phyloP scores from a whole-genome alignment of 2,797 vertebrate species.

The Hirundo rustica region DNA sequence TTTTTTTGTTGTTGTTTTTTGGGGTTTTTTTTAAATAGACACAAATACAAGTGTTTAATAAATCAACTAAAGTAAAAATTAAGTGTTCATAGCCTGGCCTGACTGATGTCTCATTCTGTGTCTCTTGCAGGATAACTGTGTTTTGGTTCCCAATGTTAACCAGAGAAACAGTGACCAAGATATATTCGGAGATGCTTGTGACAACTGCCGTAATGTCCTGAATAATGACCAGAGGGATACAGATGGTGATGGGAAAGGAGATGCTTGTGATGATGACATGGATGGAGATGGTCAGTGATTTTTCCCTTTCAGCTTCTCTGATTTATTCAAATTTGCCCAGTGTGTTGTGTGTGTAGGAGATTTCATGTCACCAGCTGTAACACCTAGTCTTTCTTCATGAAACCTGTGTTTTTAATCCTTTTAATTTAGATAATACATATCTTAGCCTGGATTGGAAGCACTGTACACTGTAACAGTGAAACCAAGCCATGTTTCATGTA shows the following conservation, averaged over 20 bases:
- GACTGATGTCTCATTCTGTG: neutral
- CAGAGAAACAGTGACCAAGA: constrained; percentile 94
- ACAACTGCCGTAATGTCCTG: constrained; percentile 87
- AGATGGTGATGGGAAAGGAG: constrained; percentile 90
- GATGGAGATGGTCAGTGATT: constrained; percentile 90
- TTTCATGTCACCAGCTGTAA: neutral
- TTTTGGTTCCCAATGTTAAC: constrained; percentile 88
- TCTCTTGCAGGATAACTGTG: constrained; percentile 90
- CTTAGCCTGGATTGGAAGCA: neutral
- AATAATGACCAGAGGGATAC: constrained; percentile 97
- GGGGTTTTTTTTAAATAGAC: neutral
- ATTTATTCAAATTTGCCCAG: neutral
- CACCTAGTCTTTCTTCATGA: neutral
- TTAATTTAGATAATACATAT: neutral
- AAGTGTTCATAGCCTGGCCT: neutral
- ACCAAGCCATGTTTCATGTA: neutral
- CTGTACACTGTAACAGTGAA: neutral
- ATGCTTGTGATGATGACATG: constrained; percentile 97
- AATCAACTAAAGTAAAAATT: neutral
- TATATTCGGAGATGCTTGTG: constrained; percentile 94
- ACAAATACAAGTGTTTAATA: neutral
- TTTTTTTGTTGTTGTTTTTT: too few relatives aligned
- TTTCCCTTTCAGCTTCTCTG: neutral
- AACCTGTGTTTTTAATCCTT: neutral
- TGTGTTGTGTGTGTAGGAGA: fast-evolving